Conservation (phyloP, 2,113 vertebrate genomes). For the Zapornia atra region DNA sequence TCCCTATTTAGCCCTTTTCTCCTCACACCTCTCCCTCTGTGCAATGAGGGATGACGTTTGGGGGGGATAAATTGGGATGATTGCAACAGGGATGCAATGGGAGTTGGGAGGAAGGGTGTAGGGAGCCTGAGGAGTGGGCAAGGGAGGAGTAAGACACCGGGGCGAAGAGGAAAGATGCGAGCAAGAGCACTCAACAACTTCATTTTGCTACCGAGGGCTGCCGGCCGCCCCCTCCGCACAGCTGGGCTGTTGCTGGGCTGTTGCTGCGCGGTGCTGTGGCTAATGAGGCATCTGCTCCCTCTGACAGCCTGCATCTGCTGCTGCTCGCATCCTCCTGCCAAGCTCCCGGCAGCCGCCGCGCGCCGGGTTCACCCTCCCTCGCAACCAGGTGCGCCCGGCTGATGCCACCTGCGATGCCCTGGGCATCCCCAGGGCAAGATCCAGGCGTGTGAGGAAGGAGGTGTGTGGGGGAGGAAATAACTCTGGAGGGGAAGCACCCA, state of each 20-base stretch:
- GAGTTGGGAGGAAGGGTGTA: accelerated
- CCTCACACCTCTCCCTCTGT: accelerated
- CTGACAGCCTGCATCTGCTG: conserved; percentile 37
- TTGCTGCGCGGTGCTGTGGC: not conserved
- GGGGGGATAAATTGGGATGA: accelerated
- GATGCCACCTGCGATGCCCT: not conserved
- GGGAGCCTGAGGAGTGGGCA: not conserved
- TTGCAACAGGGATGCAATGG: accelerated
- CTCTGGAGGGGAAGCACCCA: not conserved
- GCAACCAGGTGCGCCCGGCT: not conserved
- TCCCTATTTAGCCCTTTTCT: not conserved
- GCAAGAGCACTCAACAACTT: not conserved
- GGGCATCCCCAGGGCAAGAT: not conserved
- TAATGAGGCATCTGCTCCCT: conserved; percentile 52
- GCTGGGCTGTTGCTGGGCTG: conserved; percentile 36
- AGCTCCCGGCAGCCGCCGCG: not conserved
- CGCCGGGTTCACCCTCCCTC: not conserved
- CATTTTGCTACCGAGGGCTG: not conserved
- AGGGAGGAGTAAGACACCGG: not conserved
- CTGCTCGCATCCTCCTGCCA: not conserved
- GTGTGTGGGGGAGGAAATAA: not conserved
- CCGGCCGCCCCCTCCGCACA: not conserved
- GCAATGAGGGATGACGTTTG: too few relatives aligned
- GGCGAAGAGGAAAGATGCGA: not conserved
- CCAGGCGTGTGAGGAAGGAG: accelerated